phyloP scores from a whole-genome alignment of 2,888 invertebrate genomes.

The Fragum fragum region DNA sequence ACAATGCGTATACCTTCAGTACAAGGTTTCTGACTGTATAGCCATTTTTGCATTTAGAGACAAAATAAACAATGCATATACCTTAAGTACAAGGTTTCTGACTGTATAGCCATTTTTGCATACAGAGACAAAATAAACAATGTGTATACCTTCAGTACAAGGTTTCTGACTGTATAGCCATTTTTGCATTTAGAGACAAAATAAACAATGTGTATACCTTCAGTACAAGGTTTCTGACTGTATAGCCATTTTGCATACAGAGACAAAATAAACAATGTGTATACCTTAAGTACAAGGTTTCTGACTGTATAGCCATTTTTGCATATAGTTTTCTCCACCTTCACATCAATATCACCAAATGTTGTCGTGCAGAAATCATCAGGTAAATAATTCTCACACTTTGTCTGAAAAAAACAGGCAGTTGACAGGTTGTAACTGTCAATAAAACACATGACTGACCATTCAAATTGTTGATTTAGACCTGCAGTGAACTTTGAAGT shows the following conservation, averaged over 20 bases:
- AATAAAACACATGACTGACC: too few relatives aligned
- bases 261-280: too few relatives aligned
- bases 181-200: constrained; percentile 88
- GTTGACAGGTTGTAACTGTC: too few relatives aligned
- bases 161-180: constrained; percentile 89
- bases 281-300: constrained; percentile 88
- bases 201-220: too few relatives aligned
- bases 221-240: constrained; percentile 88
- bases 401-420: constrained; percentile 91
- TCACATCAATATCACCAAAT: constrained; percentile 88
- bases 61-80: too few relatives aligned
- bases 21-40: constrained; percentile 89
- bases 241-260: constrained; percentile 88
- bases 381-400: constrained; percentile 97
- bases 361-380: constrained; percentile 76
- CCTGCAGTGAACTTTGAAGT: too few relatives aligned
- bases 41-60: constrained; percentile 88
- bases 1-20: constrained; percentile 89
- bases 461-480: too few relatives aligned
- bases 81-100: constrained; percentile 88
- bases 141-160: constrained; percentile 89
- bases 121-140: too few relatives aligned
- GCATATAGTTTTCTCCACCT: constrained; percentile 87
- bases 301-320: constrained; percentile 89
- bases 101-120: constrained; percentile 88